Conservation (phyloP, 2,797 vertebrate species). For the Rhinella marina region DNA sequence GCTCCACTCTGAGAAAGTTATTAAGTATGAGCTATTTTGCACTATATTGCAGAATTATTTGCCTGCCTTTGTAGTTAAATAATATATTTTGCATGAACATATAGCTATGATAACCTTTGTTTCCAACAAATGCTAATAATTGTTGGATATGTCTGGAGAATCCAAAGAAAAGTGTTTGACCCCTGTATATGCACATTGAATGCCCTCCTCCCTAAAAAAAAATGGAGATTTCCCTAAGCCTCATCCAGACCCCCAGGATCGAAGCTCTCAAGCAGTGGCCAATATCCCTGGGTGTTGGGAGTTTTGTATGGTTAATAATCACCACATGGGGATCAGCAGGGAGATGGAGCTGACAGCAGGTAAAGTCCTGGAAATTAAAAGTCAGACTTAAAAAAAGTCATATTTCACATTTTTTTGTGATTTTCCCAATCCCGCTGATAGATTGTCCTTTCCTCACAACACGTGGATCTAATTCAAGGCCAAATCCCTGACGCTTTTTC, state of each 20-base stretch:
- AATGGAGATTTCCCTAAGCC: slow-evolving; percentile 16
- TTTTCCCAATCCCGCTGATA: slow-evolving; percentile 59
- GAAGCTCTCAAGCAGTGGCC: slow-evolving; percentile 37
- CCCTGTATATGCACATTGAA: background rate
- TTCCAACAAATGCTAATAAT: background rate
- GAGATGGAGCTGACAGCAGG: slow-evolving; percentile 56
- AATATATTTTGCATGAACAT: background rate
- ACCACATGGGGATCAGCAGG: slow-evolving; percentile 58
- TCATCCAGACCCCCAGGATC: slow-evolving; percentile 50
- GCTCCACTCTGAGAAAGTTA: too few relatives aligned
- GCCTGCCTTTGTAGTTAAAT: background rate
- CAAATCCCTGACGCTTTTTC: slow-evolving; percentile 59
- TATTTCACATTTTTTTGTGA: slow-evolving; percentile 56
- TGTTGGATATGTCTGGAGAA: background rate
- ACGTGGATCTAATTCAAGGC: slow-evolving; percentile 61
- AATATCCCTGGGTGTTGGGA: slow-evolving; percentile 54
- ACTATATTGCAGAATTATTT: background rate
- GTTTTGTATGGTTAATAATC: slow-evolving; percentile 52
- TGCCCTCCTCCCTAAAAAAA: background rate
- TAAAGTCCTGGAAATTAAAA: slow-evolving; percentile 63
- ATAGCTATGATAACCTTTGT: background rate
- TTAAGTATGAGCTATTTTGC: background rate
- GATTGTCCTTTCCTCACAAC: slow-evolving; percentile 62
- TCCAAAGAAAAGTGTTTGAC: background rate
- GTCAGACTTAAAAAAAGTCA: slow-evolving; percentile 59